A percentile compares a stretch with the other conserved stretches of the same genome.
Evolutionary conservation across 2,888 invertebrate genomes (phyloP).

Genomic region (Metalampra italica): DNA sequence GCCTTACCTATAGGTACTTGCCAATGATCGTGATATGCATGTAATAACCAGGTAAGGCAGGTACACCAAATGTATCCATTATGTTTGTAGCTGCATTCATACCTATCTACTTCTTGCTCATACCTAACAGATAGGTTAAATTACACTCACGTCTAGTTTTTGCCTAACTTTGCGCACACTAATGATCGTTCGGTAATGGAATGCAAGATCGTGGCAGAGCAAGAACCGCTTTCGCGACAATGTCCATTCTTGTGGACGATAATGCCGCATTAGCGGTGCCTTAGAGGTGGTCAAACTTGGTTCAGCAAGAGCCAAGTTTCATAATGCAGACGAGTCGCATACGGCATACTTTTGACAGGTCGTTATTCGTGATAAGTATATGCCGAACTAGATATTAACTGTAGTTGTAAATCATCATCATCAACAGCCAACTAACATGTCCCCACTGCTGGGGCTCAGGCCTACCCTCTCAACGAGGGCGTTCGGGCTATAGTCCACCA

Average conservation of each 20-base stretch:
- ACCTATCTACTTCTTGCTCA: not conserved
- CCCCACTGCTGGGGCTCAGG: too few relatives aligned
- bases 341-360: slow-evolving; percentile 14
- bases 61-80: too few relatives aligned
- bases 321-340: slow-evolving; percentile 20
- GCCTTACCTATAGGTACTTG: too few relatives aligned
- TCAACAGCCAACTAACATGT: too few relatives aligned
- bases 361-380: slow-evolving; percentile 3
- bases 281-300: slow-evolving; percentile 48
- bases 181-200: slow-evolving; percentile 57
- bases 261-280: slow-evolving; percentile 33
- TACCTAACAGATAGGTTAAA: slow-evolving; percentile 10
- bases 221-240: slow-evolving; percentile 64
- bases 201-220: slow-evolving; percentile 39
- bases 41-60: too few relatives aligned
- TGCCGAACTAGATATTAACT: not conserved
- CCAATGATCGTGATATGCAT: too few relatives aligned
- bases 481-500: too few relatives aligned
- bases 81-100: not conserved
- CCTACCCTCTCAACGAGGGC: too few relatives aligned
- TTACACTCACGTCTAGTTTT: slow-evolving; percentile 43
- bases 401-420: too few relatives aligned
- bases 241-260: slow-evolving; percentile 35
- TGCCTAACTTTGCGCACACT: slow-evolving; percentile 30
- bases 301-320: slow-evolving; percentile 33